Evolutionary conservation across 2,113 vertebrate species (phyloP).

Genomic region (Forbesichthys agassizii): DNA sequence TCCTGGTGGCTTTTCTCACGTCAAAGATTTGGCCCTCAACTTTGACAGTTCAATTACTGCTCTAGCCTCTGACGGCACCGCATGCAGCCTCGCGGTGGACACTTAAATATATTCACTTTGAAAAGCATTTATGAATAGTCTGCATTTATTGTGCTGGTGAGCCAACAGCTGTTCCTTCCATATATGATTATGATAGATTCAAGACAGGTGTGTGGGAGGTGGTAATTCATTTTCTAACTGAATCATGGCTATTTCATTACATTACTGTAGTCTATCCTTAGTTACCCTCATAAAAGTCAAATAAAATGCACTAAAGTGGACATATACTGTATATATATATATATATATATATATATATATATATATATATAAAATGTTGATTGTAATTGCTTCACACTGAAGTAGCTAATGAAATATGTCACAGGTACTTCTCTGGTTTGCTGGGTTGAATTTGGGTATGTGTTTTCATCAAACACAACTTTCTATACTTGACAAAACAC

Average conservation of each 20-base stretch:
- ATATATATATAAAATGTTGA: background rate
- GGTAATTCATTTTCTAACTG: slow-evolving; percentile 21
- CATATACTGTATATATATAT: background rate
- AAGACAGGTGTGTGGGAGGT: slow-evolving; percentile 18
- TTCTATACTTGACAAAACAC: slow-evolving; percentile 16
- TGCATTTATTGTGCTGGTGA: slow-evolving; percentile 13
- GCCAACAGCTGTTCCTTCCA: slow-evolving; percentile 16
- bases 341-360: too few relatives aligned
- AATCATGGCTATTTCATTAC: slow-evolving; percentile 25
- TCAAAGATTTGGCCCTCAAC: slow-evolving; percentile 39
- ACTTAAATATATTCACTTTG: slow-evolving; percentile 18
- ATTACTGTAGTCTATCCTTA: slow-evolving; percentile 32
- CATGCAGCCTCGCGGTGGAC: slow-evolving; percentile 3
- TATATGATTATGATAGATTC: slow-evolving; percentile 11
- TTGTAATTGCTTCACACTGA: background rate
- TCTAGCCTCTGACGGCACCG: slow-evolving; percentile 13
- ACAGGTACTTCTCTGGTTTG: too few relatives aligned
- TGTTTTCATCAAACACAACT: background rate
- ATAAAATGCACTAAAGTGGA: slow-evolving; percentile 6
- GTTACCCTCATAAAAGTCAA: slow-evolving; percentile 13
- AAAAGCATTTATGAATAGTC: slow-evolving; percentile 21
- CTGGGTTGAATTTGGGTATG: background rate
- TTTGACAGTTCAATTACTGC: slow-evolving; percentile 57
- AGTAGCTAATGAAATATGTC: background rate
- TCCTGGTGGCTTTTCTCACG: slow-evolving; percentile 40